Evolutionary conservation across 2,797 vertebrate genomes (phyloP).

Genomic region (Borostomias antarcticus): DNA sequence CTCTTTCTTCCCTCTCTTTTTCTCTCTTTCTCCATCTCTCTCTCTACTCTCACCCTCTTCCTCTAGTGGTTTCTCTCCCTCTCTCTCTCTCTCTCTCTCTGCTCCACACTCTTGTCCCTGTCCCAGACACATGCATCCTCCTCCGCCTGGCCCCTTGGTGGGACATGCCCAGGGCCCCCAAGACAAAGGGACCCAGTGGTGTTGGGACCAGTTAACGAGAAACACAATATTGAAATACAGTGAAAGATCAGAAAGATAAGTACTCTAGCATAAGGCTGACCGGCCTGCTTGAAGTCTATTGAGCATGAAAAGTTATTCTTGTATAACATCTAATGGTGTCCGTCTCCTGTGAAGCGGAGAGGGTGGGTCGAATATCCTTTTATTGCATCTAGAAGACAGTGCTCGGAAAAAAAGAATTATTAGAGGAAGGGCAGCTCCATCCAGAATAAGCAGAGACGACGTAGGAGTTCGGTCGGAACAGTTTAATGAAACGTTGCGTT

Average conservation of each 20-base stretch:
- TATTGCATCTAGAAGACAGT: constrained; percentile 70
- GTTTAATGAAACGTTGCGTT: constrained; percentile 65
- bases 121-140: constrained; percentile 40
- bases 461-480: constrained; percentile 54
- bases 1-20: constrained; percentile 40
- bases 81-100: constrained; percentile 19
- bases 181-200: constrained; percentile 43
- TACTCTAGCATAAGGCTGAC: constrained; percentile 70
- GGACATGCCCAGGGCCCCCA: constrained; percentile 42
- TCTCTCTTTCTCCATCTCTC: background rate
- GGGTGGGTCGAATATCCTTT: constrained; percentile 69
- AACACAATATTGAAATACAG: constrained; percentile 64
- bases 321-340: constrained; percentile 79
- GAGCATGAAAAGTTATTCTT: constrained; percentile 81
- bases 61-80: background rate
- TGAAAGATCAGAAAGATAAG: constrained; percentile 66
- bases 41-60: background rate
- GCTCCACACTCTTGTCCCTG: background rate
- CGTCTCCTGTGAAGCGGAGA: constrained; percentile 70
- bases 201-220: constrained; percentile 63
- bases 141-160: constrained; percentile 23
- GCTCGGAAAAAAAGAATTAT: constrained; percentile 69
- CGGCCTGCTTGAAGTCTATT: constrained; percentile 74
- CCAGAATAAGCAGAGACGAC: constrained; percentile 67
- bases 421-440: constrained; percentile 48